Evolutionary conservation across 2,888 invertebrate species (phyloP).

Genomic region (Conus canariensis): DNA sequence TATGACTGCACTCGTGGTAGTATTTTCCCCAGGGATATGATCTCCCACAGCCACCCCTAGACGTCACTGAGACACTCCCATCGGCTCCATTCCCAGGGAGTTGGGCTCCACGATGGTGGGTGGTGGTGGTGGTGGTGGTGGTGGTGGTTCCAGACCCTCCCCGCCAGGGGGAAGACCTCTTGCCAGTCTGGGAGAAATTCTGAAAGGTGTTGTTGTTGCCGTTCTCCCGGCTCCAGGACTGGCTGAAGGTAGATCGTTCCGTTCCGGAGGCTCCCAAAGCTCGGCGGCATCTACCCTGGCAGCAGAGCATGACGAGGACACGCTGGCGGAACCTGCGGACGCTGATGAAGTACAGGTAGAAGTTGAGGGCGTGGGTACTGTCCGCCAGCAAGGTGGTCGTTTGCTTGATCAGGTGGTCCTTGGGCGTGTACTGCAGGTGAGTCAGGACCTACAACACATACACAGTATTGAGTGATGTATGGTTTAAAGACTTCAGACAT

Average conservation of each 20-base stretch:
- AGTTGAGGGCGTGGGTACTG: conserved; percentile 68
- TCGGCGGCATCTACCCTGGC: not conserved
- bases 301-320: not conserved
- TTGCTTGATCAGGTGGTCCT: conserved; percentile 9
- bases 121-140: not conserved
- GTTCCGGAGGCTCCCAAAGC: not conserved
- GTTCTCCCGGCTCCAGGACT: not conserved
- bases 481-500: too few relatives aligned
- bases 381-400: conserved; percentile 59
- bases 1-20: too few relatives aligned
- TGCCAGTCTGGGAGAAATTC: conserved; percentile 61
- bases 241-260: not conserved
- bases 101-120: conserved; percentile 27
- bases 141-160: not conserved
- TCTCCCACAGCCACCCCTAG: too few relatives aligned
- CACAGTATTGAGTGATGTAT: not conserved
- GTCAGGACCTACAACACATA: not conserved
- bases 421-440: not conserved
- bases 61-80: too few relatives aligned
- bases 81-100: too few relatives aligned
- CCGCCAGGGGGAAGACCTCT: not conserved
- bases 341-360: conserved; percentile 66
- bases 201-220: not conserved
- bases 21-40: too few relatives aligned
- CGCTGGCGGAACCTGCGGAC: conserved; percentile 48